phyloP scores from a whole-genome alignment of 2,888 invertebrate genomes.

The Caenorhabditis plicata region DNA sequence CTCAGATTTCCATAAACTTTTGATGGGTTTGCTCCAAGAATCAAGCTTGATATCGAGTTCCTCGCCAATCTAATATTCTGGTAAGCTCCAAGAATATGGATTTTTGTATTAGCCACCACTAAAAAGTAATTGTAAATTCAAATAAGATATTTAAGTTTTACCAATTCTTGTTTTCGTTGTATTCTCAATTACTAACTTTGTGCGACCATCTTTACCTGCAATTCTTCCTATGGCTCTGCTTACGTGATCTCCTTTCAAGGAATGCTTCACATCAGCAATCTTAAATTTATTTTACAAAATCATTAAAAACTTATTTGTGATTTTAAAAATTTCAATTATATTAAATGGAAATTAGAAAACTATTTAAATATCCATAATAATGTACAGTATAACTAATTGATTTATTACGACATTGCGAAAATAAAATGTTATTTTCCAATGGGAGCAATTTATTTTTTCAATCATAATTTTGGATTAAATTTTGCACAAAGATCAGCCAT shows the following conservation, averaged over 20 bases:
- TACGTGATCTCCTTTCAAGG: slow-evolving; percentile 49
- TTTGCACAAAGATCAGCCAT: too few relatives aligned
- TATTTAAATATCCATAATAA: too few relatives aligned
- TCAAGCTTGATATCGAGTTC: slow-evolving; percentile 90
- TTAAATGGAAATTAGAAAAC: not conserved
- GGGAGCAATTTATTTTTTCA: too few relatives aligned
- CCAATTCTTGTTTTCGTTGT: slow-evolving; percentile 91
- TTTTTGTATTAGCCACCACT: slow-evolving; percentile 91
- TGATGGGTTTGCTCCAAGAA: slow-evolving; percentile 92
- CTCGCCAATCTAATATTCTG: slow-evolving; percentile 93
- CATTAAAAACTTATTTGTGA: not conserved
- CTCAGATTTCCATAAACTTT: slow-evolving; percentile 95
- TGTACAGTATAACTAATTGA: too few relatives aligned
- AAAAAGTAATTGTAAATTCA: slow-evolving; percentile 5
- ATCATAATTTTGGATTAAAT: too few relatives aligned
- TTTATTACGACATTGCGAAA: too few relatives aligned
- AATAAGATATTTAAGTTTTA: not conserved
- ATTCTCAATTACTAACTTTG: slow-evolving; percentile 97
- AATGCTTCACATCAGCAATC: slow-evolving; percentile 50
- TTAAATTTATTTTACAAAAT: slow-evolving; percentile 11
- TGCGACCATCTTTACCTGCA: slow-evolving; percentile 82
- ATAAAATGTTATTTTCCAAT: too few relatives aligned
- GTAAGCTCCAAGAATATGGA: slow-evolving; percentile 94
- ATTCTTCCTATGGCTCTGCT: slow-evolving; percentile 88
- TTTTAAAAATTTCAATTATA: not conserved